phyloP scores from a whole-genome alignment of 2,797 vertebrate species.

The Phalanger gymnotis region DNA sequence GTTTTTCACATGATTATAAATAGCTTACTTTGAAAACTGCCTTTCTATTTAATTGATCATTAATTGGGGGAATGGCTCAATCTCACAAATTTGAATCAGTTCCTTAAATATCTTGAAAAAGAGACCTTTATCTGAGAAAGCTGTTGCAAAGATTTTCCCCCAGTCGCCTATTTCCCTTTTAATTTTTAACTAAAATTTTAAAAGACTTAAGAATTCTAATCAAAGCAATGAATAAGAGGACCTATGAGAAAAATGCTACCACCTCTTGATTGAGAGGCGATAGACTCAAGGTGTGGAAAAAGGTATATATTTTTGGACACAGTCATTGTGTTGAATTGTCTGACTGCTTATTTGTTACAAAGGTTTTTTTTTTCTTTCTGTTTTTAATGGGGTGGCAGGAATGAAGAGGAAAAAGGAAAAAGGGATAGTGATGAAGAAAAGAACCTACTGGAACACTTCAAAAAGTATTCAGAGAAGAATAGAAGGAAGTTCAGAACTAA shows the following conservation, averaged over 20 bases:
- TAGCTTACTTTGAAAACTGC: neutral
- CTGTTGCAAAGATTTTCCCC: neutral
- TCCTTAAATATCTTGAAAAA: slow-evolving; percentile 1
- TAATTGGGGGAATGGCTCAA: neutral
- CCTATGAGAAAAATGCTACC: neutral
- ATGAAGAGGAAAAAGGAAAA: neutral
- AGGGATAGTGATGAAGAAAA: neutral
- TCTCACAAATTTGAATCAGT: neutral
- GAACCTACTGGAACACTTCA: neutral
- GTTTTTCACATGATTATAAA: neutral
- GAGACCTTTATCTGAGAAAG: neutral
- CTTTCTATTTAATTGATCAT: neutral
- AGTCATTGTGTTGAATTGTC: neutral
- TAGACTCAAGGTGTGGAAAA: neutral
- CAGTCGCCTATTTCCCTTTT: neutral
- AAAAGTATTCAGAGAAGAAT: neutral
- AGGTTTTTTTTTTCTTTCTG: neutral
- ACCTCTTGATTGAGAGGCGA: neutral
- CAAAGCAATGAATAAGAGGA: neutral
- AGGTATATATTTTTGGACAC: neutral
- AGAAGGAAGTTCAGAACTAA: neutral
- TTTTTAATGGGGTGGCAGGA: neutral
- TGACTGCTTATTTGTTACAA: neutral
- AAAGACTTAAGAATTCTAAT: neutral
- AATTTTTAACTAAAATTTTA: neutral